phyloP scores from a whole-genome alignment of 2,888 invertebrate species.

The Odontocerum albicorne region DNA sequence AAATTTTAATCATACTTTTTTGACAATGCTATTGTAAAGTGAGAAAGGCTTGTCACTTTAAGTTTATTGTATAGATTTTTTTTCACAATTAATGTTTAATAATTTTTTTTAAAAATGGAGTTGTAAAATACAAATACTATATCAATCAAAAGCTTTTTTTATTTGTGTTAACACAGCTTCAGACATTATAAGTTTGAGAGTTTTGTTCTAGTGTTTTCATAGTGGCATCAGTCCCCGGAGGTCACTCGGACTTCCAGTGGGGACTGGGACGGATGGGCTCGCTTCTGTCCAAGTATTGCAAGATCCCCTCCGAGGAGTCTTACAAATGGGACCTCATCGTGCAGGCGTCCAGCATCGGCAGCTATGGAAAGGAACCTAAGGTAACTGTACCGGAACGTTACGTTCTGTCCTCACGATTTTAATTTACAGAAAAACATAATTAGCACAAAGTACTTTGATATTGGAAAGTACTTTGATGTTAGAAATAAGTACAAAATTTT shows the following conservation, averaged over 20 bases:
- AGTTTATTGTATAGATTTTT: not conserved
- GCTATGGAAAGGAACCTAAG: conserved; percentile 68
- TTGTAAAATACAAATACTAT: not conserved
- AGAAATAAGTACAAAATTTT: too few relatives aligned
- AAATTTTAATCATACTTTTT: too few relatives aligned
- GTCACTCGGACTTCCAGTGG: conserved; percentile 69
- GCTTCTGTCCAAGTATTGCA: conserved; percentile 67
- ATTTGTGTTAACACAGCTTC: too few relatives aligned
- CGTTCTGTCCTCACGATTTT: too few relatives aligned
- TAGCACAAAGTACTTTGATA: too few relatives aligned
- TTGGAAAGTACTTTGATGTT: too few relatives aligned
- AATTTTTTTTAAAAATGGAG: not conserved
- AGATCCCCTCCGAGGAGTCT: conserved; percentile 51
- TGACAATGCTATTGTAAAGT: not conserved
- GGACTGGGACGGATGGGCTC: conserved; percentile 63
- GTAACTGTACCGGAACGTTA: too few relatives aligned
- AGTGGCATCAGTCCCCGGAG: conserved; percentile 83
- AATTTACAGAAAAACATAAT: too few relatives aligned
- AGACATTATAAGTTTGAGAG: too few relatives aligned
- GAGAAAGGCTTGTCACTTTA: not conserved
- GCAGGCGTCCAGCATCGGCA: conserved; percentile 92
- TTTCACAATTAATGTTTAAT: not conserved
- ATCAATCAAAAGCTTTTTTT: too few relatives aligned
- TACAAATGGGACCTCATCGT: conserved; percentile 71
- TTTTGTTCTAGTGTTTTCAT: conserved; percentile 75